These are phyloP conservation scores for Trachelus tabidus DNA, from an alignment of 2,888 invertebrate species.

Conservation along the genomic window DNA sequence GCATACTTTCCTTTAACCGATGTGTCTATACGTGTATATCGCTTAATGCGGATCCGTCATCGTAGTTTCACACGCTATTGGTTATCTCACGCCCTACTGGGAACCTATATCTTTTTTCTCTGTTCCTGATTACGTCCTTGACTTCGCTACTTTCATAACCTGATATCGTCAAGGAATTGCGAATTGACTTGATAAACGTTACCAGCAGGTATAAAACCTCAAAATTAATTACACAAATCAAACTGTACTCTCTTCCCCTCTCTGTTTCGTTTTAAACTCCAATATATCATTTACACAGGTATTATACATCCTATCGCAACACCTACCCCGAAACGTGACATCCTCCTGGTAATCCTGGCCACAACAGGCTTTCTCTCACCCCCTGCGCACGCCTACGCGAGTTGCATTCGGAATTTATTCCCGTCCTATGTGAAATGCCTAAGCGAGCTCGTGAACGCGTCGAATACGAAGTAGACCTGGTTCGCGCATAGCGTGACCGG, in stretches of 20 bases:
- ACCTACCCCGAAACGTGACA: background rate
- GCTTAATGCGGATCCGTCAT: background rate
- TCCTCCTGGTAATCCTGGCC: background rate
- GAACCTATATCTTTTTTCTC: background rate
- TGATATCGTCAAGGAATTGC: background rate
- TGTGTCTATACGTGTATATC: background rate
- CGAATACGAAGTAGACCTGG: constrained; percentile 46
- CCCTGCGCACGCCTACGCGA: constrained; percentile 15
- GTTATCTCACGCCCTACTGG: background rate
- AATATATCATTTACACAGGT: background rate
- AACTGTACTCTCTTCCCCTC: background rate
- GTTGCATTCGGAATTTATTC: constrained; percentile 39
- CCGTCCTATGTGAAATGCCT: constrained; percentile 39
- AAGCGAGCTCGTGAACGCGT: constrained; percentile 37
- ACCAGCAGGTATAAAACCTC: background rate
- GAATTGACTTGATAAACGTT: background rate
- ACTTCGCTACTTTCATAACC: background rate
- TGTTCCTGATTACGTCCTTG: background rate
- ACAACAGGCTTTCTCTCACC: constrained; percentile 9
- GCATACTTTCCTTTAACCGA: background rate
- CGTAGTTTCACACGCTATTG: background rate
- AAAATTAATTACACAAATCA: background rate
- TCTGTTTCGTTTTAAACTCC: constrained; percentile 17
- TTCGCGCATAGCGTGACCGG: constrained; percentile 30
- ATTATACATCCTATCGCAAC: background rate